Evolutionary conservation across 1,140 invertebrate genomes (phyloP).

Genomic region (Zaprionus kolodkinae): DNA sequence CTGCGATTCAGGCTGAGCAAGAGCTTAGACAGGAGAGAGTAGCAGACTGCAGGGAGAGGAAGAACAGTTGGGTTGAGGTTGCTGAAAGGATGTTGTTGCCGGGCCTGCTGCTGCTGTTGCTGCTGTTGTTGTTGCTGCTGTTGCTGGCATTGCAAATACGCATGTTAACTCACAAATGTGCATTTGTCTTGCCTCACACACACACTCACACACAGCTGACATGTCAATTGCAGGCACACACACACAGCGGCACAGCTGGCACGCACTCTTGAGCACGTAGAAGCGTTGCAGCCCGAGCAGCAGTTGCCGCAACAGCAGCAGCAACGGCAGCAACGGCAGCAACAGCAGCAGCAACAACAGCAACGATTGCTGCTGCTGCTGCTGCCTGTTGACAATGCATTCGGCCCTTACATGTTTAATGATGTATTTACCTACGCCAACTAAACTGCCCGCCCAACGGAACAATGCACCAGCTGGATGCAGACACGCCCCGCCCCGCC

Average conservation of each 20-base stretch:
- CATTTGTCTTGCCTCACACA: constrained; percentile 65
- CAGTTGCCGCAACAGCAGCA: constrained; percentile 1
- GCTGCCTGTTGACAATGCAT: constrained; percentile 74
- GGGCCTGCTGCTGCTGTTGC: constrained; percentile 1
- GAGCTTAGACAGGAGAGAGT: too few species aligned
- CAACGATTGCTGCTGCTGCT: constrained; percentile 20
- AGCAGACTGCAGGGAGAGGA: neutral
- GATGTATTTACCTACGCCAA: constrained; percentile 79
- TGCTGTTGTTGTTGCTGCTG: constrained; percentile 3
- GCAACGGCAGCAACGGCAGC: neutral
- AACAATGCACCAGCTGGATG: neutral
- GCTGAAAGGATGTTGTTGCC: neutral
- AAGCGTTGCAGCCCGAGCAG: constrained; percentile 10
- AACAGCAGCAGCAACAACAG: constrained; percentile 17
- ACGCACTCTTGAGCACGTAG: constrained; percentile 49
- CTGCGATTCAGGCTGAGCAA: too few species aligned
- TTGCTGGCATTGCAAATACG: constrained; percentile 51
- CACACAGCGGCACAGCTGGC: constrained; percentile 24
- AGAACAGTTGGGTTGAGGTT: neutral
- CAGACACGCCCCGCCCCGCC: neutral
- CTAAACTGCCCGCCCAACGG: constrained; percentile 55
- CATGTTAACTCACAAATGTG: constrained; percentile 69
- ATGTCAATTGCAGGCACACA: constrained; percentile 61
- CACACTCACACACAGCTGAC: constrained; percentile 41
- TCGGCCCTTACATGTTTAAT: constrained; percentile 79